Percentiles rank a stretch among this genome's conserved stretches.
Conservation (phyloP, 2,888 invertebrate genomes). For the Uropetala carovei region DNA sequence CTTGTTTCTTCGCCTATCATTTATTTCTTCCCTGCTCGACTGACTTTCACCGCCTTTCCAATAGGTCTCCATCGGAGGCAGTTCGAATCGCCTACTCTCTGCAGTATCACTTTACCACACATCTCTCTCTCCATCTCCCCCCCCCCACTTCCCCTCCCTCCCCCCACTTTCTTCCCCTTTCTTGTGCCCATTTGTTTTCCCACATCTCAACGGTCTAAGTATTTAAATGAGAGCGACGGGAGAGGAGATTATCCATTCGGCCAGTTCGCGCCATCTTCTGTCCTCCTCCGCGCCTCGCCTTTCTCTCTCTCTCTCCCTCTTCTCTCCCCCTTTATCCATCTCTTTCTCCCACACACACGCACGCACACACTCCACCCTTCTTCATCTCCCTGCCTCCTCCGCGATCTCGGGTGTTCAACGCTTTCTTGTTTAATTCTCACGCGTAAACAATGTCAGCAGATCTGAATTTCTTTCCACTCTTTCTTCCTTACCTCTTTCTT, state of each 20-base stretch:
- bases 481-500: not conserved
- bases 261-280: not conserved
- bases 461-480: not conserved
- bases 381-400: not conserved
- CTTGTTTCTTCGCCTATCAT: not conserved
- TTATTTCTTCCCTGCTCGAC: too few species aligned
- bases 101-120: not conserved
- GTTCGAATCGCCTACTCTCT: not conserved
- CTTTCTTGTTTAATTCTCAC: not conserved
- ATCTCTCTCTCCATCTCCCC: not conserved
- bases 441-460: not conserved
- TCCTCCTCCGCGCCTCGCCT: not conserved
- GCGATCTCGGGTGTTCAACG: not conserved
- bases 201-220: not conserved
- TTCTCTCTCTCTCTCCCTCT: not conserved
- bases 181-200: not conserved
- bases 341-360: not conserved
- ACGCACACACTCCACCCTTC: not conserved
- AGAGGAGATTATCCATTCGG: not conserved
- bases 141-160: not conserved
- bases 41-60: not conserved
- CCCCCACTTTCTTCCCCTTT: not conserved
- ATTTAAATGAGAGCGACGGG: conserved; percentile 7
- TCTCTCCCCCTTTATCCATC: not conserved
- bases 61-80: not conserved